Evolutionary conservation across 2,797 vertebrate genomes (phyloP).

Genomic region (Valencia hispanica): DNA sequence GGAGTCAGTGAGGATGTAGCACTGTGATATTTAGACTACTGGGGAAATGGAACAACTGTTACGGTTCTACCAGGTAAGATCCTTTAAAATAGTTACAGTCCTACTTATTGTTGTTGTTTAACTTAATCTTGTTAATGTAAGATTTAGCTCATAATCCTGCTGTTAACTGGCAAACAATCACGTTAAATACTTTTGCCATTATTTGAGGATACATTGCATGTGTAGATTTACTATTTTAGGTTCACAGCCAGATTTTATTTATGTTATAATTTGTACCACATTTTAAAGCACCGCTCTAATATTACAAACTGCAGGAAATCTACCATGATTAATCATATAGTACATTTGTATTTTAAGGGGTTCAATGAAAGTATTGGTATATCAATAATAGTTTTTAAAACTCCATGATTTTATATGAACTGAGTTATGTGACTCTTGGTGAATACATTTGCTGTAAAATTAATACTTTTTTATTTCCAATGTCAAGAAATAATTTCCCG

Average conservation of each 20-base stretch:
- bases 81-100: neutral
- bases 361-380: too few relatives aligned
- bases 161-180: neutral
- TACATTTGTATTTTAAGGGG: too few relatives aligned
- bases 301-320: neutral
- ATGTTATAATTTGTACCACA: neutral
- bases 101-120: neutral
- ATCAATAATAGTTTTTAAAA: too few relatives aligned
- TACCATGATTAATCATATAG: too few relatives aligned
- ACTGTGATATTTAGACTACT: neutral
- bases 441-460: too few relatives aligned
- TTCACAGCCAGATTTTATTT: neutral
- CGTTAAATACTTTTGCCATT: neutral
- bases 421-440: too few relatives aligned
- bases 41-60: neutral
- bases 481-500: too few relatives aligned
- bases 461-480: too few relatives aligned
- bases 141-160: neutral
- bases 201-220: neutral
- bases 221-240: neutral
- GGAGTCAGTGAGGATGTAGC: neutral
- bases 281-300: neutral
- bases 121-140: neutral
- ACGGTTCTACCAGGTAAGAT: neutral
- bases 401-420: too few relatives aligned